phyloP scores from a whole-genome alignment of 2,888 invertebrate species.

The Synanthedon vespiformis region DNA sequence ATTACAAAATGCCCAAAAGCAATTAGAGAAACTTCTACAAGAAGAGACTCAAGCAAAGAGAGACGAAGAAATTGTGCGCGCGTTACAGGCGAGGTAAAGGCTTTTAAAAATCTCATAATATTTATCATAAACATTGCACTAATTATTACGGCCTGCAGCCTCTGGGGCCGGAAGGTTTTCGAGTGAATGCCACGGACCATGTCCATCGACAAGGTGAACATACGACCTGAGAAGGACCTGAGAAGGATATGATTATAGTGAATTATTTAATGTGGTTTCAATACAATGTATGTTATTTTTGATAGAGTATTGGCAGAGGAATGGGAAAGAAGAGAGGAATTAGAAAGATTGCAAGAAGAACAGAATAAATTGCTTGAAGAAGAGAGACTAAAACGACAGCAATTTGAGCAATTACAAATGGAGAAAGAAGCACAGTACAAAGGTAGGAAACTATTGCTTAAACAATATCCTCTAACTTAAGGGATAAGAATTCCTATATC shows the following conservation, averaged over 20 bases:
- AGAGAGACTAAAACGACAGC: conserved; percentile 80
- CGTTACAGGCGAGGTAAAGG: conserved; percentile 72
- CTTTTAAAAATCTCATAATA: neutral
- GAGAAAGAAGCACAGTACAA: conserved; percentile 77
- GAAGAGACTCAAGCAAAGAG: conserved; percentile 87
- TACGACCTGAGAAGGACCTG: too few relatives aligned
- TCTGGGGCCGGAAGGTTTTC: too few relatives aligned
- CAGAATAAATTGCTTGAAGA: conserved; percentile 78
- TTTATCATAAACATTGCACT: neutral
- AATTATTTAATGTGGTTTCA: neutral
- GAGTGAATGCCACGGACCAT: too few relatives aligned
- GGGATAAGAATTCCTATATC: too few relatives aligned
- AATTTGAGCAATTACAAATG: conserved; percentile 78
- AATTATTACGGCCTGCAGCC: too few relatives aligned
- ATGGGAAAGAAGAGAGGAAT: conserved; percentile 84
- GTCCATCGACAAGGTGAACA: too few relatives aligned
- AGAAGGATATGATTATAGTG: too few relatives aligned
- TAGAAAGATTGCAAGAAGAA: conserved; percentile 83
- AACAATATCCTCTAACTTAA: too few relatives aligned
- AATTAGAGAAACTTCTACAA: conserved; percentile 78
- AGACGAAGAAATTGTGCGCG: conserved; percentile 85
- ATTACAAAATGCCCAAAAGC: conserved; percentile 76
- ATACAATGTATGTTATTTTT: conserved; percentile 2
- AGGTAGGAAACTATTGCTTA: conserved; percentile 47
- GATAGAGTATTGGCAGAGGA: conserved; percentile 80